Conservation (phyloP, 2,888 invertebrate genomes). For the Ethmia dodecea region DNA sequence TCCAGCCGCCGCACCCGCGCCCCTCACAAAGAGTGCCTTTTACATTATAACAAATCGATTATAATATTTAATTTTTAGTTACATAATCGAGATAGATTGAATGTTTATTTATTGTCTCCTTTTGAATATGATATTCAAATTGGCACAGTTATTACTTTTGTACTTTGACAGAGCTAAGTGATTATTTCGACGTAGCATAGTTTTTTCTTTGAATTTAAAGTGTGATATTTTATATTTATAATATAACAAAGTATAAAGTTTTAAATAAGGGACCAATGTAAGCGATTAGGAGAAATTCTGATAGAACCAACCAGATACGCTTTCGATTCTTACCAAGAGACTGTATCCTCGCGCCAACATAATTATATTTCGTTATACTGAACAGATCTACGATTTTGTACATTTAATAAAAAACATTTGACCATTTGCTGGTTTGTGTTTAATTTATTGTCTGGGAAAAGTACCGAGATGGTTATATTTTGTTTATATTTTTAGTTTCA, state of each 20-base stretch:
- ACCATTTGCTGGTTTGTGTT: slow-evolving; percentile 60
- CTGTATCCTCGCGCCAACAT: slow-evolving; percentile 50
- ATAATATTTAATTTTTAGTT: slow-evolving; percentile 74
- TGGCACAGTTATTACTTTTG: slow-evolving; percentile 73
- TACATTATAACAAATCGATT: slow-evolving; percentile 68
- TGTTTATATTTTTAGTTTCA: slow-evolving; percentile 51
- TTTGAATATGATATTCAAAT: slow-evolving; percentile 72
- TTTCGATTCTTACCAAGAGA: slow-evolving; percentile 58
- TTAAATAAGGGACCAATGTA: slow-evolving; percentile 77
- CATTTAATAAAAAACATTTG: slow-evolving; percentile 59
- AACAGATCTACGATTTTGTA: slow-evolving; percentile 58
- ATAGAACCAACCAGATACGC: slow-evolving; percentile 52
- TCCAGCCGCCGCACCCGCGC: slow-evolving; percentile 43
- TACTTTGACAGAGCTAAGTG: slow-evolving; percentile 73
- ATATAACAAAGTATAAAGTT: slow-evolving; percentile 75
- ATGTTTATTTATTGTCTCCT: slow-evolving; percentile 75
- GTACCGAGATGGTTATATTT: slow-evolving; percentile 53
- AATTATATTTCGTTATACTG: slow-evolving; percentile 48
- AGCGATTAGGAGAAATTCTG: slow-evolving; percentile 74
- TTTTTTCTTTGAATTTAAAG: slow-evolving; percentile 75
- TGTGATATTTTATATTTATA: slow-evolving; percentile 78
- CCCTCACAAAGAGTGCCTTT: slow-evolving; percentile 62
- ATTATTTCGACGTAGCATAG: slow-evolving; percentile 71
- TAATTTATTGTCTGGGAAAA: slow-evolving; percentile 43
- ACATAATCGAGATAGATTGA: slow-evolving; percentile 69